phyloP scores from a whole-genome alignment of 2,113 vertebrate species.

The Gymnocephalus cernua region DNA sequence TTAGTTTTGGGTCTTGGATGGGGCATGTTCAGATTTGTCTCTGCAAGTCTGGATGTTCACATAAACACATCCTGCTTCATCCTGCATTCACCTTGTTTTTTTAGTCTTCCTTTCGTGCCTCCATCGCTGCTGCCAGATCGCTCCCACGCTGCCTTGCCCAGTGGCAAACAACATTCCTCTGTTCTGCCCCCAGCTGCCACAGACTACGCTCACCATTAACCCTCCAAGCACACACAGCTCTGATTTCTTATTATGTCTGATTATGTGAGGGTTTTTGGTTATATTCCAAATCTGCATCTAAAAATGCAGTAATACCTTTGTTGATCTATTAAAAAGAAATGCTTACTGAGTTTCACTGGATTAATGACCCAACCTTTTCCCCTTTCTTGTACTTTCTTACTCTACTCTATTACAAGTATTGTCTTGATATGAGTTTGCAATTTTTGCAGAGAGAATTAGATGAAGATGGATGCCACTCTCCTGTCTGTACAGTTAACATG shows the following conservation, averaged over 20 bases:
- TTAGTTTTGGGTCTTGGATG: constrained; percentile 27
- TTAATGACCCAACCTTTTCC: neutral
- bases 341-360: neutral
- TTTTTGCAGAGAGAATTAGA: too few species aligned
- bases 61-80: constrained; percentile 53
- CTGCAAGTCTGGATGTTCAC: constrained; percentile 54
- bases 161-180: constrained; percentile 80
- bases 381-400: neutral
- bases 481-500: too few species aligned
- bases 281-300: neutral
- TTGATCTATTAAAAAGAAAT: neutral
- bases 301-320: neutral
- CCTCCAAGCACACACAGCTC: constrained; percentile 18
- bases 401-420: neutral
- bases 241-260: neutral
- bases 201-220: constrained; percentile 50
- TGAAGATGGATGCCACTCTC: too few species aligned
- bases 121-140: constrained; percentile 50
- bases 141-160: constrained; percentile 66
- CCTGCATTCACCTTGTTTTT: constrained; percentile 52
- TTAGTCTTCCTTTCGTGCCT: constrained; percentile 49
- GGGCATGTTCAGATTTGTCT: constrained; percentile 72
- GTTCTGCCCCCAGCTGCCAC: constrained; percentile 55
- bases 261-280: neutral
- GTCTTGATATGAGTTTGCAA: neutral